Base-by-base conservation (phyloP, 2,113 vertebrate species). In the Chunga burmeisteri region DNA sequence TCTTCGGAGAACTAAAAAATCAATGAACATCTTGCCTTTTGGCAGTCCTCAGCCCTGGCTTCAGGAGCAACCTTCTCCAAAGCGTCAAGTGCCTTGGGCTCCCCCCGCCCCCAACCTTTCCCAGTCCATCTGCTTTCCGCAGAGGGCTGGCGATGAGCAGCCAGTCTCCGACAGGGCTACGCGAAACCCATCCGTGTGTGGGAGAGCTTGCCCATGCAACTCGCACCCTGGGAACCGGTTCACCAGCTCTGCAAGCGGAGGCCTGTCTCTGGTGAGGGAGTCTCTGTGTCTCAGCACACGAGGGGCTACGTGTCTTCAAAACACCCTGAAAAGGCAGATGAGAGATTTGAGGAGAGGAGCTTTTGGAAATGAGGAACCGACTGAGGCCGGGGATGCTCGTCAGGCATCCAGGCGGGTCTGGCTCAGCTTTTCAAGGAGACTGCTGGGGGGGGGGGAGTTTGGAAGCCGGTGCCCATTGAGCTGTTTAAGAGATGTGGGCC, bases 131-230 rank as follows among this genome's bases (percentile, higher is more conserved):
- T 68, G 59, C 59, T 78, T 88, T 65, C 67, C 63, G 38, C 67
- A 73, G 75, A 88, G 62, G 52, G 36, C 23, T 56, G 53, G 26
- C 2, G 2, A 81, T 88, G 10, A 73, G 77, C 90, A 93, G 50
- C 30, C 55, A 26, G 63, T 34, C 63, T 86, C 75, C 42, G 10
- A 19, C 12, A 68, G 67, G 81, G 25, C 73, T 42, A 25, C 79
- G 66, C 0, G 3, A 89, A 95, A 84, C 75, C 75, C 63, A 62
- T 78, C 46, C 21, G 0, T 78, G 89, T 6, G 7, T 87, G 89
- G 95, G 94, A 96, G 91, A 96, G 80, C 86, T 27, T 91, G 86
- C 95, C 86, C 93, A 84, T 95, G 68, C 86, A 92, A 46, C 68
- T 88, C 11, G 1, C 32, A 83, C n/a, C 86, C 68, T 3, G 4